These are phyloP conservation scores for Ciona savignyi DNA, from an alignment of 23 tunicate genomes.

Conservation along the genomic window DNA sequence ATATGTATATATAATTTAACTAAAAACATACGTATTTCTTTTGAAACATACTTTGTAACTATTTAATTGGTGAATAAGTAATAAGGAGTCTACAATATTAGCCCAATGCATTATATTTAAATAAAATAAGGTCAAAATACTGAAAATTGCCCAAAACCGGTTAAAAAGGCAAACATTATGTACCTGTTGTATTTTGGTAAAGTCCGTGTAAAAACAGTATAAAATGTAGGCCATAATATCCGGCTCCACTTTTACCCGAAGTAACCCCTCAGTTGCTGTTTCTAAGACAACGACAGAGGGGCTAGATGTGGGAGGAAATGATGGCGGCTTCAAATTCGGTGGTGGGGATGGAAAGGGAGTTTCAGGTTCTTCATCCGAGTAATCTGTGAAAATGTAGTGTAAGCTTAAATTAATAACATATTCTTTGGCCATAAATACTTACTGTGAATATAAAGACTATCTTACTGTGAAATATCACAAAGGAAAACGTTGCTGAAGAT, in stretches of 20 bases:
- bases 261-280: slow-evolving; percentile 46
- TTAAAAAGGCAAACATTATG: background rate
- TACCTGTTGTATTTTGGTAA: slow-evolving; percentile 71
- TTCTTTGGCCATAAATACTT: no score
- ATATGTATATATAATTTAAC: no score
- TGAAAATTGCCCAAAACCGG: background rate
- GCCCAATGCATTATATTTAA: no score
- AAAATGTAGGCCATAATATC: slow-evolving; percentile 86
- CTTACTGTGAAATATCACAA: no score
- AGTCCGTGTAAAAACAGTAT: slow-evolving; percentile 66
- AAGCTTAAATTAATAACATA: no score
- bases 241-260: slow-evolving; percentile 57
- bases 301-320: background rate
- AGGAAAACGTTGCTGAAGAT: no score
- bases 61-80: no score
- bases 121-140: no score
- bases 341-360: slow-evolving; percentile 22
- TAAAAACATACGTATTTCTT: no score
- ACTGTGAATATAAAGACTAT: no score
- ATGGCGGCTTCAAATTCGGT: background rate
- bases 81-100: no score
- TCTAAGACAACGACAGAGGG: slow-evolving; percentile 56
- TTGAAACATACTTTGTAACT: no score
- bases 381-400: background rate
- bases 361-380: background rate